phyloP scores from a whole-genome alignment of 2,797 vertebrate genomes.

The Eupleurogrammus muticus region DNA sequence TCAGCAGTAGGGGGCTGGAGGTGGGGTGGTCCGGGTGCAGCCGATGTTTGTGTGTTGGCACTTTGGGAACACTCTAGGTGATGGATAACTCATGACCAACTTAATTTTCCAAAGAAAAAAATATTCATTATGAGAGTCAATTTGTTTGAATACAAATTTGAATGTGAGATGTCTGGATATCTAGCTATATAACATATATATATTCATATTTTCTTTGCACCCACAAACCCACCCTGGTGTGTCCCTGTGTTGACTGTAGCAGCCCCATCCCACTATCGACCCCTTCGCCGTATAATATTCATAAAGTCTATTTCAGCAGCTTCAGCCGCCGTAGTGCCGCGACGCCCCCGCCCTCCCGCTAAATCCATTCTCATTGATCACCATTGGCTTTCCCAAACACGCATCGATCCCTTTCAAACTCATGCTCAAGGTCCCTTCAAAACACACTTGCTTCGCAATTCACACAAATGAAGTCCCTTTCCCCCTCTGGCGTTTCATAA shows the following conservation, averaged over 20 bases:
- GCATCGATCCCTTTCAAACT: conserved; percentile 87
- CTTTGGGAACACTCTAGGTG: conserved; percentile 54
- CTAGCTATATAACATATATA: conserved; percentile 5
- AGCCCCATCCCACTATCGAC: conserved; percentile 85
- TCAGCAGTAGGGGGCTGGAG: conserved; percentile 66
- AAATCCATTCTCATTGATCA: conserved; percentile 98
- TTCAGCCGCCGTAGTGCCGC: conserved; percentile 87
- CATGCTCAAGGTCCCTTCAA: conserved; percentile 87
- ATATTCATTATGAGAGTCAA: conserved; percentile 49
- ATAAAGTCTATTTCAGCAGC: conserved; percentile 93
- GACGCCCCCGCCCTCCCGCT: conserved; percentile 74
- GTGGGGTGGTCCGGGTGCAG: conserved; percentile 31
- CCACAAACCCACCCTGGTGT: conserved; percentile 33
- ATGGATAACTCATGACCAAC: conserved; percentile 51
- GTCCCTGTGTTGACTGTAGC: conserved; percentile 63
- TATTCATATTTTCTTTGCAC: not conserved
- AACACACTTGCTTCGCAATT: conserved; percentile 72
- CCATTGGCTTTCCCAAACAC: conserved; percentile 86
- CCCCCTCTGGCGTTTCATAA: conserved; percentile 50
- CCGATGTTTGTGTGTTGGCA: conserved; percentile 39
- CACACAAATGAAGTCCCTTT: conserved; percentile 78
- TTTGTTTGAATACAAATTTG: conserved; percentile 51
- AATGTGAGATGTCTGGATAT: conserved; percentile 37
- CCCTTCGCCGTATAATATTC: conserved; percentile 93
- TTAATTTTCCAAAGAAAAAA: conserved; percentile 47